phyloP scores from a whole-genome alignment of 2,113 vertebrate species.

The Gymnocephalus cernua region DNA sequence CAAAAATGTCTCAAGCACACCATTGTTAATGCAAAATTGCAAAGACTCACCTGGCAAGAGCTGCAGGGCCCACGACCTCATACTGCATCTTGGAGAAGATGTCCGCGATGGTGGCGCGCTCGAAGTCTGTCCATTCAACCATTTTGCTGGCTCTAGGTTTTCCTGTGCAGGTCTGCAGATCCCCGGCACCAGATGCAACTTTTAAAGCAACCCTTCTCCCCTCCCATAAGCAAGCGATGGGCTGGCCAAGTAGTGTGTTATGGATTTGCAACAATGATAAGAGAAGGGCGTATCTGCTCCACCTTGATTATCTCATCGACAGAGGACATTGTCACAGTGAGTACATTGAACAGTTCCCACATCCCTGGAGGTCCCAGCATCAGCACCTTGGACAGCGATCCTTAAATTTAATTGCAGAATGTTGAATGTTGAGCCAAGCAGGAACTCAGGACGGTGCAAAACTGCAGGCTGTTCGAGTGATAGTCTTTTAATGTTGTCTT shows the following conservation, averaged over 20 bases:
- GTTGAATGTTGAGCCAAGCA: background rate
- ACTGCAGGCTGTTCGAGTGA: no score
- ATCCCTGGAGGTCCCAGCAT: conserved; percentile 20
- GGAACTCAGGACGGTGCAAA: no score
- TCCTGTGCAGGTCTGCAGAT: background rate
- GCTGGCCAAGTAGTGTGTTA: background rate
- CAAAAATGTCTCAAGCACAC: background rate
- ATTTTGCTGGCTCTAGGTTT: conserved; percentile 52
- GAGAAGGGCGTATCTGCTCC: background rate
- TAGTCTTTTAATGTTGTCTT: no score
- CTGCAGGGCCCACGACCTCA: conserved; percentile 56
- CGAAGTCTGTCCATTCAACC: conserved; percentile 79
- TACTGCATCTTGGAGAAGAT: conserved; percentile 68
- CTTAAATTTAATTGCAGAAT: background rate
- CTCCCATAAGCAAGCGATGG: no score
- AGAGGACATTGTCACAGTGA: background rate
- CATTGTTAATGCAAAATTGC: no score
- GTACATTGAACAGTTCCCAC: background rate
- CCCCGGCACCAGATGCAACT: background rate
- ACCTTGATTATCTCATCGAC: background rate
- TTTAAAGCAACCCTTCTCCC: conserved; percentile 36
- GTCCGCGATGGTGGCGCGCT: conserved; percentile 65
- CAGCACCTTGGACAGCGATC: conserved; percentile 65
- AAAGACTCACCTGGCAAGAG: conserved; percentile 46
- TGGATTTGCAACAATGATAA: background rate